Percentiles rank a stretch among this genome's conserved stretches.
These are phyloP conservation scores for Calvadosia cruxmelitensis DNA, from an alignment of 30 jellyfish, hydroid and myxozoan genomes.

Conservation along the genomic window DNA sequence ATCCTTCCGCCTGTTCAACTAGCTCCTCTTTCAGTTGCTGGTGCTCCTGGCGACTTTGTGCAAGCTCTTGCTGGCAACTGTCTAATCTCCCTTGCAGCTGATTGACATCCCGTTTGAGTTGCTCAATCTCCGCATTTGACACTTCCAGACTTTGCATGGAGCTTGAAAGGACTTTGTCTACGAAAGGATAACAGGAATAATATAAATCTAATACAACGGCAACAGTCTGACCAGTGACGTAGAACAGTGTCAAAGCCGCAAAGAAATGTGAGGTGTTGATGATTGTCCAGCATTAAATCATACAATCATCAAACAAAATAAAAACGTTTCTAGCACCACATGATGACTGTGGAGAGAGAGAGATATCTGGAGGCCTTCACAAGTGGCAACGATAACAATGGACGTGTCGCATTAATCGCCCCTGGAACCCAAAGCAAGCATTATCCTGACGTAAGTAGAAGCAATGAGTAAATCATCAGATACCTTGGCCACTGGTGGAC, in stretches of 20 bases:
- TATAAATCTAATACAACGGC: background rate
- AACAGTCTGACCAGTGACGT: too few species aligned
- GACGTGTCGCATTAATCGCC: too few species aligned
- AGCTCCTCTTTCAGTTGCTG: slow-evolving; percentile 75
- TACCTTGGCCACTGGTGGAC: background rate
- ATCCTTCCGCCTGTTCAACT: slow-evolving; percentile 50
- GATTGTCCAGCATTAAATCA: too few species aligned
- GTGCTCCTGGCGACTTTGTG: slow-evolving; percentile 42
- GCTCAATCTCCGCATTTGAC: slow-evolving; percentile 68
- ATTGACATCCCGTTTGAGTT: slow-evolving; percentile 50
- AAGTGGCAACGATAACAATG: too few species aligned
- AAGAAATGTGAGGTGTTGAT: too few species aligned
- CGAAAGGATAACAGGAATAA: background rate
- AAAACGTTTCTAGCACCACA: too few species aligned
- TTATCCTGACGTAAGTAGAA: too few species aligned
- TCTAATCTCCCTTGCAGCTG: slow-evolving; percentile 77
- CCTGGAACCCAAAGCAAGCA: too few species aligned
- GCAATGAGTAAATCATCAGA: background rate
- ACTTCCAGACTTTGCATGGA: slow-evolving; percentile 83
- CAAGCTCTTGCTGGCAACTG: slow-evolving; percentile 50
- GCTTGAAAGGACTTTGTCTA: slow-evolving; percentile 68
- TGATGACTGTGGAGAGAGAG: too few species aligned
- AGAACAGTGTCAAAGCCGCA: too few species aligned
- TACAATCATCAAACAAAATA: too few species aligned
- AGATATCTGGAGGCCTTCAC: too few species aligned